Conservation (phyloP, 2,113 vertebrate species). For the Progne subis region DNA sequence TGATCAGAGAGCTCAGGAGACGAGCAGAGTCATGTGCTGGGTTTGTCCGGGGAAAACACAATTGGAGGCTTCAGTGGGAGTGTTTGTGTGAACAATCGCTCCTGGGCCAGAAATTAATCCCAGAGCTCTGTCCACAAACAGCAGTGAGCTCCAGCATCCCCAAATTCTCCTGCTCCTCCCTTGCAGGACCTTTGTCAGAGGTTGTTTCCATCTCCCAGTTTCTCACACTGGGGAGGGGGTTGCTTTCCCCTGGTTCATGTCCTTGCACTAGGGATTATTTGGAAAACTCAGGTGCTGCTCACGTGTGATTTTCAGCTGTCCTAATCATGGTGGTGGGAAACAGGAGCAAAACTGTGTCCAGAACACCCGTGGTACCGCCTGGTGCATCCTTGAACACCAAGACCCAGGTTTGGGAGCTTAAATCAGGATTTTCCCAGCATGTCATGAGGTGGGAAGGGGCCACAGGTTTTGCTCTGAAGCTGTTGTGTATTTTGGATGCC, state of each 20-base stretch:
- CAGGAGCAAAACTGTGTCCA: neutral
- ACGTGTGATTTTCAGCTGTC: accelerated
- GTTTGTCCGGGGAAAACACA: neutral
- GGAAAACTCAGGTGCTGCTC: neutral
- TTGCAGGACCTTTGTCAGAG: neutral
- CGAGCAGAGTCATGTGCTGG: neutral
- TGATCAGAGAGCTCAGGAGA: neutral
- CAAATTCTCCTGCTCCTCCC: neutral
- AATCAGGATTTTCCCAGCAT: neutral
- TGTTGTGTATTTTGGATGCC: neutral
- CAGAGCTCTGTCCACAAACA: neutral
- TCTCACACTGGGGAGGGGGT: accelerated
- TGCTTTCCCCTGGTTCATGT: neutral
- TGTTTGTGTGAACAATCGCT: neutral
- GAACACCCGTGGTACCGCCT: neutral
- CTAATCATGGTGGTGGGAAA: accelerated
- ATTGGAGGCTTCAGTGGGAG: neutral
- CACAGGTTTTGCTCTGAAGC: neutral
- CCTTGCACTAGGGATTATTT: neutral
- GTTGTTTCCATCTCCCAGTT: accelerated
- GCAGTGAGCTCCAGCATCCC: neutral
- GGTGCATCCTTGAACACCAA: neutral
- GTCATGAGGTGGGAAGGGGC: accelerated
- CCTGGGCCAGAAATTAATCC: neutral
- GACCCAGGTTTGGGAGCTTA: neutral